Percentiles rank a stretch among this genome's conserved stretches.
These are phyloP conservation scores for Onthophagus taurus DNA, from an alignment of 1,140 invertebrate genomes.

Conservation along the genomic window DNA sequence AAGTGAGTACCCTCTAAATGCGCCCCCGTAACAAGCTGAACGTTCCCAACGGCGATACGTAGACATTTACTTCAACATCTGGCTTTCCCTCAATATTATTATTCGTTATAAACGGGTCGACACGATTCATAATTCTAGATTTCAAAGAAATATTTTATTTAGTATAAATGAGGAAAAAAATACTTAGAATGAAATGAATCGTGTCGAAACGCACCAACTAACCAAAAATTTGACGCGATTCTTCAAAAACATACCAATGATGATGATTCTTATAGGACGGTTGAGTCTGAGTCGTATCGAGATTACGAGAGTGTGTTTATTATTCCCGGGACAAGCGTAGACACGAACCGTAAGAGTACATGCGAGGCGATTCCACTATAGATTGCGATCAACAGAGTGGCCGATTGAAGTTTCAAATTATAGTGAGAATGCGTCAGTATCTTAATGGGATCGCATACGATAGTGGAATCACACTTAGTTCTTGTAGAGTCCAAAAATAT, in stretches of 20 bases:
- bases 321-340: conserved; percentile 62
- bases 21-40: too few species aligned
- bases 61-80: too few species aligned
- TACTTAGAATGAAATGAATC: too few species aligned
- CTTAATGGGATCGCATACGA: conserved; percentile 33
- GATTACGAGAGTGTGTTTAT: conserved; percentile 68
- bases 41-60: too few species aligned
- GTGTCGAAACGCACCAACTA: too few species aligned
- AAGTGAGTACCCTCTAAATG: conserved; percentile 71
- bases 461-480: conserved; percentile 27
- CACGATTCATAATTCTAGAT: too few species aligned
- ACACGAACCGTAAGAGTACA: conserved; percentile 44
- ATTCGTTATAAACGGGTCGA: too few species aligned
- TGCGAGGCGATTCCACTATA: conserved; percentile 31
- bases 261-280: conserved; percentile 36
- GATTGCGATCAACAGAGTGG: conserved; percentile 30
- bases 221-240: too few species aligned
- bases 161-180: too few species aligned
- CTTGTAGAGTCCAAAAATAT: conserved; percentile 27
- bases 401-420: not conserved
- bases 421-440: not conserved
- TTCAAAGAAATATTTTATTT: too few species aligned
- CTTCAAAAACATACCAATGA: too few species aligned
- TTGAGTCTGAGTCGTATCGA: conserved; percentile 50
- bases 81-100: too few species aligned